phyloP scores from a whole-genome alignment of 2,113 vertebrate species.

The Dicerorhinus sumatrensis region DNA sequence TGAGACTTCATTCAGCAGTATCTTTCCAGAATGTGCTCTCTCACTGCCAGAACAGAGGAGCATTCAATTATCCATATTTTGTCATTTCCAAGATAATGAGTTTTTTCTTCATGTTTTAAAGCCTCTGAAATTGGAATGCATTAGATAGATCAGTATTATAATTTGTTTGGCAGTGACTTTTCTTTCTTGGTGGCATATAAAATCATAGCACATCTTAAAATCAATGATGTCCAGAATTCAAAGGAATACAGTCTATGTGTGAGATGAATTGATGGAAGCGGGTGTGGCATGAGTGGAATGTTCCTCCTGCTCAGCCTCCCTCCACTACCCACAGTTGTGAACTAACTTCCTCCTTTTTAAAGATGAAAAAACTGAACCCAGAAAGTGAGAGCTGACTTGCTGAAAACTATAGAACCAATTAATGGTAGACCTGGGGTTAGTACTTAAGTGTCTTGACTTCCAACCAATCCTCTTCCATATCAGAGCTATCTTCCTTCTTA shows the following conservation, averaged over 20 bases:
- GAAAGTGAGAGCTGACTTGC: background rate
- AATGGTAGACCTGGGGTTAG: background rate
- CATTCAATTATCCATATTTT: background rate
- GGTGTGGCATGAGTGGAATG: background rate
- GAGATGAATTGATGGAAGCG: background rate
- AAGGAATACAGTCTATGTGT: background rate
- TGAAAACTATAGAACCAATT: background rate
- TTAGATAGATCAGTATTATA: background rate
- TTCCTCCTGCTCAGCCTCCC: background rate
- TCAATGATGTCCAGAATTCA: background rate
- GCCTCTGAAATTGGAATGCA: background rate
- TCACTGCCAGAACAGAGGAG: background rate
- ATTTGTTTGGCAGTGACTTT: constrained; percentile 35
- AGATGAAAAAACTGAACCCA: background rate
- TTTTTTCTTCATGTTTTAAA: background rate
- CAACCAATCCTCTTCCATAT: background rate
- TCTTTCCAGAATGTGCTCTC: background rate
- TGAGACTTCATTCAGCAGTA: background rate
- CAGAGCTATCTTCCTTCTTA: background rate
- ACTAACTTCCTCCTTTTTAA: background rate
- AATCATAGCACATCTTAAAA: constrained; percentile 34
- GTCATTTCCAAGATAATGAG: background rate
- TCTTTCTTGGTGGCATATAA: constrained; percentile 33
- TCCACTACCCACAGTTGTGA: background rate
- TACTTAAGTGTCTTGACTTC: background rate